Conservation (phyloP, 2,888 invertebrate genomes). For the Glaucopsyche alexis region DNA sequence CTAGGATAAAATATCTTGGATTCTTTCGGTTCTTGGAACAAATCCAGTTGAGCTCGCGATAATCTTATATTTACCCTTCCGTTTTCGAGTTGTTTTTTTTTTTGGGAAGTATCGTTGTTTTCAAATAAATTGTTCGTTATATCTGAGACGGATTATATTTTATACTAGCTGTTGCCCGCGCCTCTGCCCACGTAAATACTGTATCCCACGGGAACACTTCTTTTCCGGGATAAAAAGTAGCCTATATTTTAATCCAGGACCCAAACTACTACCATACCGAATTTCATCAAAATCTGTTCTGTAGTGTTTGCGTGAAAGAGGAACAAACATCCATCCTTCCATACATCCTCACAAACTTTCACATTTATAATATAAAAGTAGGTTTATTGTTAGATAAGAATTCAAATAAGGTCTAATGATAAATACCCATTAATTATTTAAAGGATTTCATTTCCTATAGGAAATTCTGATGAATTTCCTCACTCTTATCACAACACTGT, state of each 20-base stretch:
- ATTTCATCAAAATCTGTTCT: too few relatives aligned
- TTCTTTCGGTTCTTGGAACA: not conserved
- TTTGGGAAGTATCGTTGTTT: not conserved
- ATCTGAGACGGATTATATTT: not conserved
- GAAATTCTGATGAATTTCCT: slow-evolving; percentile 27
- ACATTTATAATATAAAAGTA: too few relatives aligned
- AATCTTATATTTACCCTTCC: not conserved
- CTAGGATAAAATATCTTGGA: not conserved
- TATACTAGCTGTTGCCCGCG: too few relatives aligned
- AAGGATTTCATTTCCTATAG: not conserved
- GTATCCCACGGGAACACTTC: too few relatives aligned
- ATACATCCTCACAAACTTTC: too few relatives aligned
- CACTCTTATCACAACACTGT: slow-evolving; percentile 31
- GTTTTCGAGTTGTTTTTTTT: not conserved
- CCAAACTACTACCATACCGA: too few relatives aligned
- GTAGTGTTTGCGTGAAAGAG: too few relatives aligned
- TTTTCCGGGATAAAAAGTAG: too few relatives aligned
- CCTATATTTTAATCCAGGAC: too few relatives aligned
- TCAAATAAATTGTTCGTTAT: not conserved
- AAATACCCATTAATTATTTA: not conserved
- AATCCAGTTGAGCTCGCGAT: slow-evolving; percentile 11
- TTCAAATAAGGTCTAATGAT: not conserved
- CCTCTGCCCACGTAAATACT: too few relatives aligned
- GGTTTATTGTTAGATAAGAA: too few relatives aligned
- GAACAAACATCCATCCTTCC: too few relatives aligned